Base-by-base conservation (phyloP, 2,888 invertebrate genomes). In the Adineta ricciae region DNA sequence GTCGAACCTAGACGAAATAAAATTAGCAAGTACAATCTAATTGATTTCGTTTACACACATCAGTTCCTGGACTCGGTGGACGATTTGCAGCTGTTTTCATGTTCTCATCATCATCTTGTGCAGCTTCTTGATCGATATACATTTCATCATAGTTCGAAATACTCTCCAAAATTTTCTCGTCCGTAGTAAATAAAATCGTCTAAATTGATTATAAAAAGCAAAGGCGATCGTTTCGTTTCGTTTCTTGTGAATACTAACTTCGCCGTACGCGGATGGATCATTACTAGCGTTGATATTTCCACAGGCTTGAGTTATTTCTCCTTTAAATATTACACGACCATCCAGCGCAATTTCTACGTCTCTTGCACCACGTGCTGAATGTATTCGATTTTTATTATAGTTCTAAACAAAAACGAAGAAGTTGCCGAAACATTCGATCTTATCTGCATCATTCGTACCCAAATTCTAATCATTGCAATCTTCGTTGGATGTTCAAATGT, bases 321-420 rank as follows among this genome's bases (percentile, higher is more conserved):
- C 95, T 88, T 93, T 92, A 90, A 95, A 95, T 88, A 95, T 93
- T 49, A 64, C 32, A 83, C 90, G 90, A 27, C 93, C 93, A 89
- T 95, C 94, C 86, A 95, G 89, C 86, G 92, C 92, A 49, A 95
- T 93, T 86, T 93, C 92, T 21, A 95, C 91, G 88, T 94, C 92
- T 88, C 93, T 93, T 11, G 93, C 94, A 83, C 95, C 95, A 86
- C 95, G 92, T 86, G 93, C 93, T 0, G 95, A 94, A 90, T 95
- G 94, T 87, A 95, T 95, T 86, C 95, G 92, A 0, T 95, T 95
- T 90, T 95, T 95, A 90, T 95, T 95, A 90, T 95, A 95, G 90
- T 95, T 95, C 95, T 95, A 46, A 46, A 46, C 46, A 83, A 32
- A 2, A 78, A 50, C 11, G 8, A 46, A 46, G 46, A 46, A 46